phyloP scores from a whole-genome alignment of 2,888 invertebrate genomes.

The Pandemis cinnamomeana region DNA sequence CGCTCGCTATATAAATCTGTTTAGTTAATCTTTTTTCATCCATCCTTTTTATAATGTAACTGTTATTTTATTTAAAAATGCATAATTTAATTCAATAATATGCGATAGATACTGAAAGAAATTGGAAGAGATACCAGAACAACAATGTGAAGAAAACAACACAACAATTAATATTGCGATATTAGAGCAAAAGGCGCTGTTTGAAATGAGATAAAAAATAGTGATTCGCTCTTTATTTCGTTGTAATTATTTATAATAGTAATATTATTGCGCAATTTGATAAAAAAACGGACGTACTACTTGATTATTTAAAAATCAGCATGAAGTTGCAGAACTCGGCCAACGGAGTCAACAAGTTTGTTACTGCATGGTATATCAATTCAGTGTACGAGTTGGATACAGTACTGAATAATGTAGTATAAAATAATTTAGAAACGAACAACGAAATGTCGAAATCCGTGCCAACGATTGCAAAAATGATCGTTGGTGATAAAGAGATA shows the following conservation, averaged over 20 bases:
- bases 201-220: not conserved
- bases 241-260: not conserved
- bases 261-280: not conserved
- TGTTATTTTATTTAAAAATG: too few relatives aligned
- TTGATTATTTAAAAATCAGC: not conserved
- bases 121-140: not conserved
- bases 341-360: not conserved
- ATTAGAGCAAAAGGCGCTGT: not conserved
- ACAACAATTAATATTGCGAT: not conserved
- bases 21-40: too few relatives aligned
- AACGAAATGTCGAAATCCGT: not conserved
- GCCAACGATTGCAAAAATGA: not conserved
- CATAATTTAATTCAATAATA: too few relatives aligned
- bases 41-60: too few relatives aligned
- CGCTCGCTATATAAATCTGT: too few relatives aligned
- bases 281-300: not conserved
- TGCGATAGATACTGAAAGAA: too few relatives aligned
- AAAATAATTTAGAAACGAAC: too few relatives aligned
- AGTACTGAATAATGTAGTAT: not conserved
- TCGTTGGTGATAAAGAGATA: too few relatives aligned
- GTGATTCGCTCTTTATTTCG: too few relatives aligned
- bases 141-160: not conserved
- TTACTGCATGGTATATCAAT: not conserved
- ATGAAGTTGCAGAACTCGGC: not conserved
- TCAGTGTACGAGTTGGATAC: not conserved